phyloP scores from a whole-genome alignment of 2,888 invertebrate species.

The Bombyx huttoni region DNA sequence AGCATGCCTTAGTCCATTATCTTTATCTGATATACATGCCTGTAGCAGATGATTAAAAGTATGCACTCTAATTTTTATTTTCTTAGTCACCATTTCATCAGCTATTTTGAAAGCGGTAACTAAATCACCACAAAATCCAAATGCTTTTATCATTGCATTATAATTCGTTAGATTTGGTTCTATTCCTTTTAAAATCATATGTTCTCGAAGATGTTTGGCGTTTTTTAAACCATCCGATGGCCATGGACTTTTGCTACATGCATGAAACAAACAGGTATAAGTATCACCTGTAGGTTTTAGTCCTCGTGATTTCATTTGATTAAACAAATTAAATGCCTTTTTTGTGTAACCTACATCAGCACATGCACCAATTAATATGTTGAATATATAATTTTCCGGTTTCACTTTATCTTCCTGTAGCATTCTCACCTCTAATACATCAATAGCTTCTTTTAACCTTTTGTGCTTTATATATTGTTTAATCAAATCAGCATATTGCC shows the following conservation, averaged over 20 bases:
- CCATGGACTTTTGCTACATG: conserved; percentile 86
- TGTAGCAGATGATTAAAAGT: conserved; percentile 87
- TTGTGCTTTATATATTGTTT: conserved; percentile 76
- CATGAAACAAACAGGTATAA: conserved; percentile 90
- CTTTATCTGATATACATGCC: conserved; percentile 84
- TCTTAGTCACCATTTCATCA: conserved; percentile 84
- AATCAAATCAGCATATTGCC: conserved; percentile 80
- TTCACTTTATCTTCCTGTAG: conserved; percentile 82
- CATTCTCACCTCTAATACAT: conserved; percentile 84
- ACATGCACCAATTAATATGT: conserved; percentile 86
- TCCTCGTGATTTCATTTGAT: conserved; percentile 84
- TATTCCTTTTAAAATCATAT: conserved; percentile 78
- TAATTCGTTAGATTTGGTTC: conserved; percentile 83
- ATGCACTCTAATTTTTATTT: conserved; percentile 73
- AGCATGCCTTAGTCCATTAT: conserved; percentile 86
- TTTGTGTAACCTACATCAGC: conserved; percentile 87
- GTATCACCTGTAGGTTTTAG: conserved; percentile 79
- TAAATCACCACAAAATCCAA: conserved; percentile 86
- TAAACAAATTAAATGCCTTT: conserved; percentile 87
- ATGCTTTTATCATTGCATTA: conserved; percentile 93
- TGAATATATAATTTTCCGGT: conserved; percentile 85
- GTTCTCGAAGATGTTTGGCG: conserved; percentile 76
- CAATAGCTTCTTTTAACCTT: conserved; percentile 82
- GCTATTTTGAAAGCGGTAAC: conserved; percentile 83
- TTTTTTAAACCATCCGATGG: conserved; percentile 77